Evolutionary conservation across 1,140 invertebrate genomes (phyloP).

Genomic region (Drosophila ambigua): DNA sequence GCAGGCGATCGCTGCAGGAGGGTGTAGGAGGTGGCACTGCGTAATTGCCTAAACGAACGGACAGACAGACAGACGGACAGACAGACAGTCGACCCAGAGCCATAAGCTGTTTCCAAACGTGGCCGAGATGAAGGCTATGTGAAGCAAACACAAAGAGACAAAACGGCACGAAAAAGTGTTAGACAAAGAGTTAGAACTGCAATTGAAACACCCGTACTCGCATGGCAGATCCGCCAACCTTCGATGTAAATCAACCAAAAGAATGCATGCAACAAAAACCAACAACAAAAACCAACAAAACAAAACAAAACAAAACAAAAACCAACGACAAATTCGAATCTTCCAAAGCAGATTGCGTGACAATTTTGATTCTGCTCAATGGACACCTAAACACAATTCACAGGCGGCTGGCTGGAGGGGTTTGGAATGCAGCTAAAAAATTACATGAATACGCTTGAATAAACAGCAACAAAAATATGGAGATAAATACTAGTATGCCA

Average conservation of each 20-base stretch:
- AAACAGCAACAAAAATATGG: too few species aligned
- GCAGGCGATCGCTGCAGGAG: not conserved
- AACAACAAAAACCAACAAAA: too few species aligned
- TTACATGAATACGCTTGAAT: too few species aligned
- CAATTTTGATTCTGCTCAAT: slow-evolving; percentile 24
- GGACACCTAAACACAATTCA: too few species aligned
- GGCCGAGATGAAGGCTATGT: slow-evolving; percentile 24
- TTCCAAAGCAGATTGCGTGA: slow-evolving; percentile 26
- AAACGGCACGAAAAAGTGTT: not conserved
- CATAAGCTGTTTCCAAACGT: slow-evolving; percentile 14
- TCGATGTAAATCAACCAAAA: slow-evolving; percentile 50
- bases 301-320: not conserved
- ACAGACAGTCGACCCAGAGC: slow-evolving; percentile 15
- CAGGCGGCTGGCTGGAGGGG: too few species aligned
- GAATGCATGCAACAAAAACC: slow-evolving; percentile 49
- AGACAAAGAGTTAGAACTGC: slow-evolving; percentile 19
- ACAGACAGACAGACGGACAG: too few species aligned
- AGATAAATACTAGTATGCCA: too few species aligned
- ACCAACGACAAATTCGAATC: not conserved
- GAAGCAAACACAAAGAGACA: slow-evolving; percentile 4
- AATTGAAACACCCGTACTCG: not conserved
- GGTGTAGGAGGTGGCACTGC: slow-evolving; percentile 2
- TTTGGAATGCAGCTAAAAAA: too few species aligned
- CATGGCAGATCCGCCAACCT: slow-evolving; percentile 41
- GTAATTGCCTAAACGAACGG: slow-evolving; percentile 19